Evolutionary conservation across 2,113 vertebrate genomes (phyloP).

Genomic region (Oreochromis niloticus): DNA sequence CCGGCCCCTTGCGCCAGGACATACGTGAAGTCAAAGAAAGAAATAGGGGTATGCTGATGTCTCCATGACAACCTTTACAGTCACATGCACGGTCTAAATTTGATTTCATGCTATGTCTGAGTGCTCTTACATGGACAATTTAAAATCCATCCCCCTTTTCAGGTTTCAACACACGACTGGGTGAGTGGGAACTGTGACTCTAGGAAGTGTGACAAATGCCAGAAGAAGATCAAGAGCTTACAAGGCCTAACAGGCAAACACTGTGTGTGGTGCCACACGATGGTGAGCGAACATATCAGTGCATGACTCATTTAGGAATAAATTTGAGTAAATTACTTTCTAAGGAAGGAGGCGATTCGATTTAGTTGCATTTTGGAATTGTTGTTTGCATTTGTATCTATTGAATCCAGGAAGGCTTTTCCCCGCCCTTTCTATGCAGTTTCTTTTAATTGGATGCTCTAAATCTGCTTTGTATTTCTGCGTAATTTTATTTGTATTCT

Average conservation of each 20-base stretch:
- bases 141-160: slow-evolving; percentile 9
- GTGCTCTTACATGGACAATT: not conserved
- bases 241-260: slow-evolving; percentile 81
- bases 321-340: not conserved
- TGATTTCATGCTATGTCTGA: not conserved
- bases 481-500: not conserved
- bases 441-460: not conserved
- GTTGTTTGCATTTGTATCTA: not conserved
- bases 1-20: slow-evolving; percentile 82
- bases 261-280: slow-evolving; percentile 89
- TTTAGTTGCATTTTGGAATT: not conserved
- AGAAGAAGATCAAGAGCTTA: slow-evolving; percentile 85
- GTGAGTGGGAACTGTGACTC: slow-evolving; percentile 84
- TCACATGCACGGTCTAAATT: not conserved
- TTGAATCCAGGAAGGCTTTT: not conserved
- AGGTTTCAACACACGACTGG: slow-evolving; percentile 85
- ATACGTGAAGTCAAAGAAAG: slow-evolving; percentile 88
- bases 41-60: slow-evolving; percentile 78
- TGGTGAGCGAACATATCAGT: slow-evolving; percentile 63
- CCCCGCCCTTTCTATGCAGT: not conserved
- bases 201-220: slow-evolving; percentile 82
- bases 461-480: not conserved
- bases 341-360: not conserved
- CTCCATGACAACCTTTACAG: not conserved
- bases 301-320: not conserved